These are phyloP conservation scores for Agrotis clavis DNA, from an alignment of 2,888 invertebrate species.

Conservation along the genomic window DNA sequence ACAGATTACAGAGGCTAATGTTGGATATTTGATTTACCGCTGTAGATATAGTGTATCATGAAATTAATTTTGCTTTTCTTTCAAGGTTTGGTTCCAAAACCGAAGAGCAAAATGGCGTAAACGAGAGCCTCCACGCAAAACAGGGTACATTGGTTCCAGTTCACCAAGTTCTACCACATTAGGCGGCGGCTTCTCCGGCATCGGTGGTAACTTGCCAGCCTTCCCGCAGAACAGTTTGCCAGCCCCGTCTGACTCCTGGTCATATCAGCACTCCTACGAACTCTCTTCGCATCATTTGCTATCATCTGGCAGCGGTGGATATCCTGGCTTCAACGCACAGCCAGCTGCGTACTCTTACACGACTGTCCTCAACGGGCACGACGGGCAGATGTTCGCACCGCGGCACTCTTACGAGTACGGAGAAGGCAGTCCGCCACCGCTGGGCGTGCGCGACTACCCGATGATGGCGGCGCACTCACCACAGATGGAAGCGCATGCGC, in stretches of 20 bases:
- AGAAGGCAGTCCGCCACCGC: constrained; percentile 92
- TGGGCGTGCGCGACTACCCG: constrained; percentile 92
- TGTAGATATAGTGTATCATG: background rate
- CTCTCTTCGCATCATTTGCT: constrained; percentile 94
- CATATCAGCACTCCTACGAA: constrained; percentile 95
- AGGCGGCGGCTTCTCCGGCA: constrained; percentile 92
- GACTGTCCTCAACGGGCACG: constrained; percentile 94
- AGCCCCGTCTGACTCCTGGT: constrained; percentile 95
- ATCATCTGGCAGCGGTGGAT: constrained; percentile 93
- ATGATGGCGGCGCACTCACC: constrained; percentile 93
- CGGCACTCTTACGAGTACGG: constrained; percentile 92
- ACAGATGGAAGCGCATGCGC: constrained; percentile 89
- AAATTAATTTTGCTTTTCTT: constrained; percentile 17
- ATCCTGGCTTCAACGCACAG: constrained; percentile 92
- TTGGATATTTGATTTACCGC: background rate
- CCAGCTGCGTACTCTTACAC: constrained; percentile 92
- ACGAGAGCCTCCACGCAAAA: constrained; percentile 97
- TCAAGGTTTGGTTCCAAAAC: constrained; percentile 96
- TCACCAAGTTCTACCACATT: constrained; percentile 93
- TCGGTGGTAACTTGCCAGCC: constrained; percentile 86
- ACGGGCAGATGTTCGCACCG: constrained; percentile 93
- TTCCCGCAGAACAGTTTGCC: constrained; percentile 92
- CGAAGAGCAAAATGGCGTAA: constrained; percentile 98
- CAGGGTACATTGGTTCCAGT: constrained; percentile 94
- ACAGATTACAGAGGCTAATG: background rate